Evolutionary conservation across 2,888 invertebrate genomes (phyloP).

Genomic region (Thera obeliscata): DNA sequence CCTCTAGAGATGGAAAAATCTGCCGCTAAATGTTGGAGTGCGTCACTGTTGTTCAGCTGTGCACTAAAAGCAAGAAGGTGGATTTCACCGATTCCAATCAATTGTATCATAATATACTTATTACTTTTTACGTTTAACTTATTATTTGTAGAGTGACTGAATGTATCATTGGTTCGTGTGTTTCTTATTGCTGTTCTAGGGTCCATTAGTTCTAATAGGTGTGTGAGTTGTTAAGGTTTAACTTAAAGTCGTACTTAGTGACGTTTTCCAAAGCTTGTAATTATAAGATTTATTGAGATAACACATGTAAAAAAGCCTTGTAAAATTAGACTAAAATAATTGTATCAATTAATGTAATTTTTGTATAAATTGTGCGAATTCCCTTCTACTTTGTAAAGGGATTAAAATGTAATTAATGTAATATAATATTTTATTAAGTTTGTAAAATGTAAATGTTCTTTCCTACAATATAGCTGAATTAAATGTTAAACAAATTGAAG

Average conservation of each 20-base stretch:
- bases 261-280: constrained; percentile 44
- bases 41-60: neutral
- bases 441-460: constrained; percentile 36
- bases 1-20: too few relatives aligned
- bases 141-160: constrained; percentile 22
- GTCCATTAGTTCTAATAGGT: constrained; percentile 33
- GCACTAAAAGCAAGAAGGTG: neutral
- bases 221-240: constrained; percentile 31
- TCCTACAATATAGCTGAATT: constrained; percentile 22
- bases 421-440: constrained; percentile 30
- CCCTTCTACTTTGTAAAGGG: constrained; percentile 46
- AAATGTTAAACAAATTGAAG: constrained; percentile 26
- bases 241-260: constrained; percentile 47
- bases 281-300: constrained; percentile 29
- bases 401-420: constrained; percentile 48
- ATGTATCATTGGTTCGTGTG: constrained; percentile 14
- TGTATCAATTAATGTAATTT: constrained; percentile 37
- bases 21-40: neutral
- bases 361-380: constrained; percentile 52
- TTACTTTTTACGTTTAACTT: constrained; percentile 3
- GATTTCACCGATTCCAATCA: neutral
- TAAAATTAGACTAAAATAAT: constrained; percentile 36
- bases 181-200: constrained; percentile 30
- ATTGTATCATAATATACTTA: neutral
- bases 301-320: constrained; percentile 39